Conservation (phyloP, 23 tunicate species). For the Corella eumyota region DNA sequence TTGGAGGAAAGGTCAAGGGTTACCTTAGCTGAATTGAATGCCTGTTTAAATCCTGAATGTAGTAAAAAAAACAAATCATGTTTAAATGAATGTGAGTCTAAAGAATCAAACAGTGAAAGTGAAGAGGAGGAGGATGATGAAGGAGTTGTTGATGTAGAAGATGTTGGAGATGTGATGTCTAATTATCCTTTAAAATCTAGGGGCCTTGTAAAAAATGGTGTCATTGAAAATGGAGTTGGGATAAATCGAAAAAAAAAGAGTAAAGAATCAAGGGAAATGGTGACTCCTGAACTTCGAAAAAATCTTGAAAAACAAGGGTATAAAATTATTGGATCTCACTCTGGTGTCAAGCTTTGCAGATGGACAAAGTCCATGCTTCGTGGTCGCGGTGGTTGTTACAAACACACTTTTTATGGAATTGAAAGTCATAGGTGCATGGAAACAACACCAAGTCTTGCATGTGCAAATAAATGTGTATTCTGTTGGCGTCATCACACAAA, state of each 20-base stretch:
- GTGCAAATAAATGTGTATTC: constrained; percentile 98
- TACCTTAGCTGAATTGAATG: not conserved
- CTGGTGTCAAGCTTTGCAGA: constrained; percentile 93
- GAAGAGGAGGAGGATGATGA: constrained; percentile 30
- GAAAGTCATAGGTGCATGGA: constrained; percentile 99
- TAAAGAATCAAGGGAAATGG: constrained; percentile 57
- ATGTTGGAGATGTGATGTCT: constrained; percentile 61
- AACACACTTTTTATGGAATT: constrained; percentile 97
- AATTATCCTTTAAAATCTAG: constrained; percentile 17
- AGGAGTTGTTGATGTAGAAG: constrained; percentile 84
- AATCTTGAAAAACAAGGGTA: constrained; percentile 73
- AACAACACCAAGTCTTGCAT: constrained; percentile 93
- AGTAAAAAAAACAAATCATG: not conserved
- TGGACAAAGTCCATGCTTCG: constrained; percentile 98
- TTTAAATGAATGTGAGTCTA: not conserved
- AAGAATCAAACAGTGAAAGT: constrained; percentile 9
- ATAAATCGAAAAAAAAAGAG: constrained; percentile 9
- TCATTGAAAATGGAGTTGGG: not conserved
- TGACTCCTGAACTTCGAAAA: constrained; percentile 79
- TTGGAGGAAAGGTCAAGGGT: not conserved
- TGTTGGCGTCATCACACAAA: constrained; percentile 99
- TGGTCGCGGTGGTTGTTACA: constrained; percentile 99
- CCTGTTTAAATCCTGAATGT: not conserved
- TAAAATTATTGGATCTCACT: constrained; percentile 77
- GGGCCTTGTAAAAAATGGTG: not conserved